Evolutionary conservation across 2,888 invertebrate species (phyloP).

Genomic region (Cyclophora punctaria): DNA sequence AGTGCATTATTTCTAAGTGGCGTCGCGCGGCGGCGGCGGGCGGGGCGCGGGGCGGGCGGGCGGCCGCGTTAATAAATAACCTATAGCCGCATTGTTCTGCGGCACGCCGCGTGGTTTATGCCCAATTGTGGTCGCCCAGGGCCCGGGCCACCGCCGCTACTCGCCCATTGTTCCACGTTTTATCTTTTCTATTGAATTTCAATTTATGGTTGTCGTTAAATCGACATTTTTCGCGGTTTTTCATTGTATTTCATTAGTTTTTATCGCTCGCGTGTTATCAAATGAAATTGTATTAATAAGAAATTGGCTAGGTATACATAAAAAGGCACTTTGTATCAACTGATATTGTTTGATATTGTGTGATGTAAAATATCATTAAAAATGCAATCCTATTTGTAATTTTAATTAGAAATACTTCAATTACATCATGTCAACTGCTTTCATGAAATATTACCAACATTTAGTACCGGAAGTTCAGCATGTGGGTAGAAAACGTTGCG

Average conservation of each 20-base stretch:
- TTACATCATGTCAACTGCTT: too few species aligned
- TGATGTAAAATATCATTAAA: too few species aligned
- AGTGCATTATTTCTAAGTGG: conserved; percentile 36
- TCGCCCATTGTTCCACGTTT: conserved; percentile 24
- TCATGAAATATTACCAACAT: too few species aligned
- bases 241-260: conserved; percentile 27
- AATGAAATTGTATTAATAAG: conserved; percentile 5
- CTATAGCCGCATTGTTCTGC: conserved; percentile 49
- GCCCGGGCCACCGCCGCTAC: conserved; percentile 15
- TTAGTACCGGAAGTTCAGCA: too few species aligned
- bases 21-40: conserved; percentile 5
- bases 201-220: conserved; percentile 44
- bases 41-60: conserved; percentile 2
- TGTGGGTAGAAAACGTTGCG: too few species aligned
- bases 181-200: conserved; percentile 40
- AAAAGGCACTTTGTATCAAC: too few species aligned
- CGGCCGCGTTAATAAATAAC: conserved; percentile 35
- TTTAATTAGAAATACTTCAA: too few species aligned
- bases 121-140: conserved; percentile 42
- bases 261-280: conserved; percentile 19
- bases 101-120: conserved; percentile 54
- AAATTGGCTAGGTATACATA: background rate
- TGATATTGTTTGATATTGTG: too few species aligned
- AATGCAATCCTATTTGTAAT: too few species aligned
- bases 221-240: conserved; percentile 38